phyloP scores from a whole-genome alignment of 2,797 vertebrate genomes.

The Ibycter americanus region DNA sequence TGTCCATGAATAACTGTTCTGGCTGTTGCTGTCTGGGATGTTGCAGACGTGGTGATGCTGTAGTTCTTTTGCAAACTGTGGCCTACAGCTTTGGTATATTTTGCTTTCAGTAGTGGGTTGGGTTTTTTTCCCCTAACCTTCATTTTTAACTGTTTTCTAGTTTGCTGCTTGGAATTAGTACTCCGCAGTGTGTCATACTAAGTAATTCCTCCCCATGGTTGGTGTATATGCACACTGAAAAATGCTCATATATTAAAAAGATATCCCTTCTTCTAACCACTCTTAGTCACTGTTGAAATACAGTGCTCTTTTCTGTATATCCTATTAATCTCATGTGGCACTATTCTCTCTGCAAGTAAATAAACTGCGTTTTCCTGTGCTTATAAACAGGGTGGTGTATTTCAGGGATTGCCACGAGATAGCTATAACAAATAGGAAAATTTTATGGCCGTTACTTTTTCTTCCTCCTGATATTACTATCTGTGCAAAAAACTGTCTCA shows the following conservation, averaged over 20 bases:
- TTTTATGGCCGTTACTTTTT: not conserved
- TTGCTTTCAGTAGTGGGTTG: not conserved
- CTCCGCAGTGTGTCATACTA: not conserved
- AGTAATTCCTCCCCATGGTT: not conserved
- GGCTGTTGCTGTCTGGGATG: not conserved
- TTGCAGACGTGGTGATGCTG: not conserved
- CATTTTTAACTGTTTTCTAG: not conserved
- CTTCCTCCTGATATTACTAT: not conserved
- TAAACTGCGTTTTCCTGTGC: not conserved
- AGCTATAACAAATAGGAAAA: not conserved
- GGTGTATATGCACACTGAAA: not conserved
- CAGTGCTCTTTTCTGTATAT: not conserved
- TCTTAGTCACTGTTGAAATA: not conserved
- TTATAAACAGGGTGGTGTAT: not conserved
- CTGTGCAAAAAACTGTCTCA: not conserved
- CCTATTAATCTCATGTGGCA: not conserved
- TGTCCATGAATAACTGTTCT: not conserved
- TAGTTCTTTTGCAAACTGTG: not conserved
- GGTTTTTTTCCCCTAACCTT: not conserved
- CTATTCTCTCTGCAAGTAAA: not conserved
- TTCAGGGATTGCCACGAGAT: not conserved
- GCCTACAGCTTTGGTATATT: not conserved
- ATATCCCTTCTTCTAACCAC: not conserved
- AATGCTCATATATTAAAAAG: not conserved
- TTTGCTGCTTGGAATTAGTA: not conserved